Percentiles rank a stretch among this genome's conserved stretches.
Evolutionary conservation across 2,888 invertebrate genomes (phyloP).

Genomic region (Amphipyra tragopoginis): DNA sequence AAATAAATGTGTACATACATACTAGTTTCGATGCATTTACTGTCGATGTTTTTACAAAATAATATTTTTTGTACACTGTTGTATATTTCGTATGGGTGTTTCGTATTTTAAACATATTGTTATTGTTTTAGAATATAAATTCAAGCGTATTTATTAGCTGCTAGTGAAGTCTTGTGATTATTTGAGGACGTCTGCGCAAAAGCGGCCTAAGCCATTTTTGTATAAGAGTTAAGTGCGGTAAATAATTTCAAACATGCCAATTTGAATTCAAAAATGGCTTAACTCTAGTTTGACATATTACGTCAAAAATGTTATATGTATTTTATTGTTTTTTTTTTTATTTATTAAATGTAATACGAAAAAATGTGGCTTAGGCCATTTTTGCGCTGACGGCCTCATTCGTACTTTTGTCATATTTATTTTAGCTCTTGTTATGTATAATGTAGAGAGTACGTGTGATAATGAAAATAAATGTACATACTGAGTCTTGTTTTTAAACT

Average conservation of each 20-base stretch:
- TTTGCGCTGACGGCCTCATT: too few relatives aligned
- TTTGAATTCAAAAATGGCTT: too few relatives aligned
- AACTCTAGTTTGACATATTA: too few relatives aligned
- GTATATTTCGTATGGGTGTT: constrained; percentile 35
- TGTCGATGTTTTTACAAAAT: constrained; percentile 40
- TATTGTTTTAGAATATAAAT: constrained; percentile 44
- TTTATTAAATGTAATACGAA: too few relatives aligned
- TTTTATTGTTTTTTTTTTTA: too few relatives aligned
- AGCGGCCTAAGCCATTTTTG: too few relatives aligned
- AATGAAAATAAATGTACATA: constrained; percentile 12
- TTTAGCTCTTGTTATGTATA: constrained; percentile 43
- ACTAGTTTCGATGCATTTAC: constrained; percentile 58
- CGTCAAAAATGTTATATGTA: too few relatives aligned
- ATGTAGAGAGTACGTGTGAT: constrained; percentile 6
- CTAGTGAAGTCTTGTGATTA: constrained; percentile 25
- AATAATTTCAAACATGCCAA: too few relatives aligned
- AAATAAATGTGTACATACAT: constrained; percentile 38
- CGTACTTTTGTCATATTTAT: constrained; percentile 36
- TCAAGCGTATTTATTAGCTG: constrained; percentile 32
- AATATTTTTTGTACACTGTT: constrained; percentile 35
- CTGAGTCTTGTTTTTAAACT: constrained; percentile 26
- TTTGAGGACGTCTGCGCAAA: too few relatives aligned
- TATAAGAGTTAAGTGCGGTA: too few relatives aligned
- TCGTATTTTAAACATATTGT: constrained; percentile 24
- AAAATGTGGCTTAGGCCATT: too few relatives aligned